Conservation (phyloP, 2,888 invertebrate species). For the Polymixis lichenea region DNA sequence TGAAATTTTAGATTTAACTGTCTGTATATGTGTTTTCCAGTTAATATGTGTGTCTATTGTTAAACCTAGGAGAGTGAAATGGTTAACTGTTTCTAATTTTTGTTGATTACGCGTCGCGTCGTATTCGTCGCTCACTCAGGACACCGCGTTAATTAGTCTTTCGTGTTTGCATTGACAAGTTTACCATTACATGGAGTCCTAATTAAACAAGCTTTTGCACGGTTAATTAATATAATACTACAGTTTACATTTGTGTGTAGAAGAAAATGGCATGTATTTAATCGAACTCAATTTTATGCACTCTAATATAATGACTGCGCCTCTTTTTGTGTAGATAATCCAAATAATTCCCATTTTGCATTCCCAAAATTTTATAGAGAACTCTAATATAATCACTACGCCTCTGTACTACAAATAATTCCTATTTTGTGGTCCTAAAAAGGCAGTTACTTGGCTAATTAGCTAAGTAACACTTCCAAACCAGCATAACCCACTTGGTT, state of each 20-base stretch:
- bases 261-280: not conserved
- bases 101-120: no score
- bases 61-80: no score
- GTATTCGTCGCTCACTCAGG: no score
- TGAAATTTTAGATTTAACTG: no score
- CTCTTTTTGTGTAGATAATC: not conserved
- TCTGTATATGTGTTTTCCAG: no score
- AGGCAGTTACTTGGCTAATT: not conserved
- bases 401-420: no score
- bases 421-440: not conserved
- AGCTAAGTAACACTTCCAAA: no score
- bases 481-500: not conserved
- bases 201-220: not conserved
- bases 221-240: not conserved
- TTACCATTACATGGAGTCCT: not conserved
- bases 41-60: no score
- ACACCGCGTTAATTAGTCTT: not conserved
- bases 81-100: no score
- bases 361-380: no score
- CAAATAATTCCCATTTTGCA: not conserved
- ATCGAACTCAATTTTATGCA: not conserved
- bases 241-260: no score
- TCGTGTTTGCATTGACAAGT: conserved; percentile 2
- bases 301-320: not conserved
- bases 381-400: no score